phyloP scores from a whole-genome alignment of 2,797 vertebrate genomes.

The Betta splendens region DNA sequence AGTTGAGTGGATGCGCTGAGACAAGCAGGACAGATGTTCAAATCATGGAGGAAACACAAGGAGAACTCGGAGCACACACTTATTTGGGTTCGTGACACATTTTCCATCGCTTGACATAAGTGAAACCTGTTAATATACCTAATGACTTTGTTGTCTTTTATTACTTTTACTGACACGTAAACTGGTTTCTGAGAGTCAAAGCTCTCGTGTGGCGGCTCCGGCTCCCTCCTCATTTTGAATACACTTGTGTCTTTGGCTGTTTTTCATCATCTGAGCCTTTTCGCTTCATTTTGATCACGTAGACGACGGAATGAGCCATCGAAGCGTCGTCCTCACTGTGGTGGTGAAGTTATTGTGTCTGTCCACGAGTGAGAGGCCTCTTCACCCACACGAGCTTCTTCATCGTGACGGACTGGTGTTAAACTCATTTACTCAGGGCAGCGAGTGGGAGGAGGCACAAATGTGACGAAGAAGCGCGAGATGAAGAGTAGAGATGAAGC shows the following conservation, averaged over 20 bases:
- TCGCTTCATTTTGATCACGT: slow-evolving; percentile 42
- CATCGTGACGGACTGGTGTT: slow-evolving; percentile 22
- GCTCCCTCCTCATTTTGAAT: slow-evolving; percentile 17
- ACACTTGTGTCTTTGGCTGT: slow-evolving; percentile 19
- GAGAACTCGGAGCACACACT: background rate
- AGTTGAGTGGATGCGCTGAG: no score
- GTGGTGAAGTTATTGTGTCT: slow-evolving; percentile 20
- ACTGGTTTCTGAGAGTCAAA: background rate
- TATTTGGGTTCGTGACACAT: background rate
- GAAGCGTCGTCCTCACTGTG: slow-evolving; percentile 23
- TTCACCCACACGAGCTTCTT: slow-evolving; percentile 18
- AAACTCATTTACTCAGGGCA: slow-evolving; percentile 24
- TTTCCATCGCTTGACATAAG: background rate
- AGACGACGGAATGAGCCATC: slow-evolving; percentile 14
- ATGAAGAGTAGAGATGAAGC: no score
- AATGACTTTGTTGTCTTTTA: no score
- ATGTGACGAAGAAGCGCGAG: slow-evolving; percentile 5
- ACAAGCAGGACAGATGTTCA: no score
- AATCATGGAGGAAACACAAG: no score
- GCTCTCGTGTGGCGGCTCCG: slow-evolving; percentile 9
- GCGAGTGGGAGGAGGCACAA: slow-evolving; percentile 12
- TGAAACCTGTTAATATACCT: background rate
- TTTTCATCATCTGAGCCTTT: slow-evolving; percentile 34
- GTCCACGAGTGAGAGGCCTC: slow-evolving; percentile 16
- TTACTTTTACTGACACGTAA: background rate